phyloP scores from a whole-genome alignment of 1,140 invertebrate species.

The Zaprionus gabonicus region DNA sequence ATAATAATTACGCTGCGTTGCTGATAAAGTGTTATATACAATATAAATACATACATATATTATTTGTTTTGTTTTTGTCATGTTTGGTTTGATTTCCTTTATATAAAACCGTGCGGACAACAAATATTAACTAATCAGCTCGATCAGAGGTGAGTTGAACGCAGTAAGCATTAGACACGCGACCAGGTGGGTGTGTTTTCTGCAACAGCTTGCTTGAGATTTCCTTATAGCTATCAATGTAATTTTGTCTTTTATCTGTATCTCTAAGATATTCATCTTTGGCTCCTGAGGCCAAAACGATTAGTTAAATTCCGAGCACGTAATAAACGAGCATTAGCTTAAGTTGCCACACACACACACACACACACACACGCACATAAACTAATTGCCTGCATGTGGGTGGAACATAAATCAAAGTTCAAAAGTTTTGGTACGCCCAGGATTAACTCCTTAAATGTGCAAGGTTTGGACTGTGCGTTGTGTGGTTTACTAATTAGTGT shows the following conservation, averaged over 20 bases:
- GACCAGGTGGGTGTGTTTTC: slow-evolving; percentile 45
- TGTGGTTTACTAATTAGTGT: slow-evolving; percentile 74
- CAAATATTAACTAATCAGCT: slow-evolving; percentile 47
- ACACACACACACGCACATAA: not conserved
- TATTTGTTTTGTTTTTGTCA: slow-evolving; percentile 20
- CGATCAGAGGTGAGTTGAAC: slow-evolving; percentile 57
- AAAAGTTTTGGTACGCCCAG: slow-evolving; percentile 66
- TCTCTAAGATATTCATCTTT: slow-evolving; percentile 3
- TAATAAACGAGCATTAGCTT: slow-evolving; percentile 63
- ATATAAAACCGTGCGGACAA: slow-evolving; percentile 11
- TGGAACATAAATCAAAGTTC: slow-evolving; percentile 76
- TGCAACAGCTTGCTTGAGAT: not conserved
- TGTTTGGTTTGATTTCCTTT: slow-evolving; percentile 14
- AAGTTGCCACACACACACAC: slow-evolving; percentile 47
- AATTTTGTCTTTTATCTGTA: slow-evolving; percentile 42
- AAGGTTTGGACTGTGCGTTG: slow-evolving; percentile 51
- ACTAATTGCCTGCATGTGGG: slow-evolving; percentile 59
- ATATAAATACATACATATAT: slow-evolving; percentile 2
- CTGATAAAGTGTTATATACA: slow-evolving; percentile 3
- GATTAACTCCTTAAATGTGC: slow-evolving; percentile 71
- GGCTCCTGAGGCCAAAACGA: slow-evolving; percentile 17
- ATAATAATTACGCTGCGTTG: slow-evolving; percentile 19
- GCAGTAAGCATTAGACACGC: slow-evolving; percentile 49
- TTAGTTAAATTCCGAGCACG: slow-evolving; percentile 65
- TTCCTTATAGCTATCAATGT: slow-evolving; percentile 13